Percentiles rank a stretch among this genome's conserved stretches.
Evolutionary conservation across 2,888 invertebrate genomes (phyloP).

Genomic region (Cylindroiulus punctatus): DNA sequence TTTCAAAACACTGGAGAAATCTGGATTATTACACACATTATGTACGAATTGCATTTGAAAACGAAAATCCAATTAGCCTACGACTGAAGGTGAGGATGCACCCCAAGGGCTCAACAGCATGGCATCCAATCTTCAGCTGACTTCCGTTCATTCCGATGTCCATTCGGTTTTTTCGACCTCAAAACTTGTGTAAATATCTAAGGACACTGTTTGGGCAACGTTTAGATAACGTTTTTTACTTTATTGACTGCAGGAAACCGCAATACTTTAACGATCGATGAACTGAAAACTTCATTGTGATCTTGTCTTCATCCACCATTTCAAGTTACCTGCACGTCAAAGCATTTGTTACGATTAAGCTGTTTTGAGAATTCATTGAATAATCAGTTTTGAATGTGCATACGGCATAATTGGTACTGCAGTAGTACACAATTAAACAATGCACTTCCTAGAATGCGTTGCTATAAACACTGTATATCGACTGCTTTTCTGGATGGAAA

Average conservation of each 20-base stretch:
- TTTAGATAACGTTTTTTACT: neutral
- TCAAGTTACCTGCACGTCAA: no score
- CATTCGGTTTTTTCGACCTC: neutral
- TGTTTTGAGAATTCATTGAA: no score
- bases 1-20: neutral
- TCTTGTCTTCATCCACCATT: neutral
- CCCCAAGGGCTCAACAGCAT: neutral
- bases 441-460: no score
- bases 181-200: conserved; percentile 25
- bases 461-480: no score
- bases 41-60: neutral
- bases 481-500: no score
- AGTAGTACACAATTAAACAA: no score
- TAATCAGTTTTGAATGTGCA: no score
- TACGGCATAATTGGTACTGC: no score
- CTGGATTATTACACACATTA: neutral
- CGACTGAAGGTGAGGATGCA: neutral
- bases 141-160: neutral
- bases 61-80: neutral
- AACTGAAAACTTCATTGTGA: neutral
- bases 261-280: neutral
- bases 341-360: no score
- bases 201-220: neutral
- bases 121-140: neutral
- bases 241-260: neutral